Evolutionary conservation across 2,888 invertebrate species (phyloP), one percentile per base, ranked within the genome.

Genomic region (Aporophyla lueneburgensis): DNA sequence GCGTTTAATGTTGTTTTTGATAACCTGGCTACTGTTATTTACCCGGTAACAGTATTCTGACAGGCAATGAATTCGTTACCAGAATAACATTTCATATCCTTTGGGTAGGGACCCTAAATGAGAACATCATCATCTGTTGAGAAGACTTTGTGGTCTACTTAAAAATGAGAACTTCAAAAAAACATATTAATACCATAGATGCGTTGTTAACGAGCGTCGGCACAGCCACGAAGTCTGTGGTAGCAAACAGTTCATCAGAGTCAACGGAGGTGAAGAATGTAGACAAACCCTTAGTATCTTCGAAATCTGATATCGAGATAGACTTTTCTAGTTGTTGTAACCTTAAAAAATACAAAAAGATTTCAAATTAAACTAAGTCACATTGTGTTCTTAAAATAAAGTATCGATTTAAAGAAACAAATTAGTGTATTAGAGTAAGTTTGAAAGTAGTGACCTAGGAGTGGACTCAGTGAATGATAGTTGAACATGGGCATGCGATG

Each of bases 221-320:
- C 65, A 86, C 5, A 21, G 54, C 33, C 10, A 86, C 59, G 5
- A 78, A 72, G 21, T 85, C 81, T 16, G 78, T 81, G 14, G 74
- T 82, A 5, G 81, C 86, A 67, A 77, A n/a, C 53, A 87, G 69
- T 68, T 87, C 87, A 70, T 84, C 76, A 9, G 78, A 10, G 73
- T 77, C 69, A 1, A 79, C 79, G 66, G 65, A 24, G 9, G 74
- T 53, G 78, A 83, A 65, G 74, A 86, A 74, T 53, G 71, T 59
- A 70, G 86, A 33, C 72, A 73, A 27, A 77, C 86, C 46, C 77
- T 69, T 62, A 53, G 14, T 83, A 82, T 43, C 73, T n/a, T 74
- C 69, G 24, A 86, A 86, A 19, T 65, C 51, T n/a, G 80, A 51
- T 54, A 74, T 80, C 12, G 43, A 49, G 40, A 83, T 58, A 10